Evolutionary conservation across 2,113 vertebrate species (phyloP).

Genomic region (Planiliza haematocheilus): DNA sequence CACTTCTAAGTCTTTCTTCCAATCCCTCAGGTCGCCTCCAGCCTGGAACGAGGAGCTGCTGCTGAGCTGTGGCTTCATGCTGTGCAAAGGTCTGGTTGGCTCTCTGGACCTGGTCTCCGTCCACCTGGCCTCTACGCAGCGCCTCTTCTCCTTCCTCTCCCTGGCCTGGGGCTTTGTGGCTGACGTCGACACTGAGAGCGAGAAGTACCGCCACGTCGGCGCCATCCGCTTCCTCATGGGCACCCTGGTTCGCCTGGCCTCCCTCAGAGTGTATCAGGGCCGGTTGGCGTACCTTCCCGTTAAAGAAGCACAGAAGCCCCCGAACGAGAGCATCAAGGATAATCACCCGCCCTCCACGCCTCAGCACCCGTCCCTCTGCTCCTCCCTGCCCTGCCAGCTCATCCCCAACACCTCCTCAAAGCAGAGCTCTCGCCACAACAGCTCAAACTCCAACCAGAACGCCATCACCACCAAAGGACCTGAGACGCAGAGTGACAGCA

Average conservation of each 20-base stretch:
- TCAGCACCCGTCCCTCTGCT: conserved; percentile 54
- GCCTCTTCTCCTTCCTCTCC: conserved; percentile 89
- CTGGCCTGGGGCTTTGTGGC: conserved; percentile 95
- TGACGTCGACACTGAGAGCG: conserved; percentile 94
- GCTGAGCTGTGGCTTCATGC: conserved; percentile 88
- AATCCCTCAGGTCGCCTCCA: conserved; percentile 82
- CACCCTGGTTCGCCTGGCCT: conserved; percentile 86
- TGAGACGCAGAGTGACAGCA: conserved; percentile 28
- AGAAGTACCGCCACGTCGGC: conserved; percentile 91
- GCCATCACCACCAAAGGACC: conserved; percentile 34
- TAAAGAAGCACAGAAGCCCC: conserved; percentile 32
- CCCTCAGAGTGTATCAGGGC: conserved; percentile 84
- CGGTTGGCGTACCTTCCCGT: conserved; percentile 87
- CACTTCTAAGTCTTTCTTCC: conserved; percentile 3
- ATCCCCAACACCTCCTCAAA: conserved; percentile 28
- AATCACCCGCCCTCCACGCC: conserved; percentile 36
- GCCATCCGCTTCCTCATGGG: conserved; percentile 91
- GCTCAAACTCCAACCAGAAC: conserved; percentile 60
- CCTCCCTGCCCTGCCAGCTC: conserved; percentile 60
- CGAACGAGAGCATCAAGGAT: conserved; percentile 34
- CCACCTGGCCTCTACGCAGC: conserved; percentile 80
- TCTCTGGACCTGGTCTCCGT: conserved; percentile 90
- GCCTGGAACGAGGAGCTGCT: conserved; percentile 89
- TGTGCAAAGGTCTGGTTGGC: conserved; percentile 88
- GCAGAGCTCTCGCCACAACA: conserved; percentile 44